Evolutionary conservation across 2,797 vertebrate species (phyloP).

Genomic region (Megaceryle alcyon): DNA sequence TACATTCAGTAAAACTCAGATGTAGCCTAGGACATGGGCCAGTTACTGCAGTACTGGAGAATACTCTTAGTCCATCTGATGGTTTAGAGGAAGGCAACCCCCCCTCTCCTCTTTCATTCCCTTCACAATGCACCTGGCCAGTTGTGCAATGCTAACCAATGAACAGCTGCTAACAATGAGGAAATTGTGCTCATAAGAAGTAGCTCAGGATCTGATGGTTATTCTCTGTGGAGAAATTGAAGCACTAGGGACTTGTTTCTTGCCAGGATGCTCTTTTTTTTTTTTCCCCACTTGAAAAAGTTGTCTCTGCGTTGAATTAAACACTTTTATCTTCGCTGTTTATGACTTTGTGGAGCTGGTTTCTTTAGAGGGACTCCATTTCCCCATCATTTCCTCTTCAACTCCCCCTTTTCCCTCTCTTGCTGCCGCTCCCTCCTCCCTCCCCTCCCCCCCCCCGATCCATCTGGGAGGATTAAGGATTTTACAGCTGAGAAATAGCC

Average conservation of each 20-base stretch:
- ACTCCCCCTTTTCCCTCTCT: neutral
- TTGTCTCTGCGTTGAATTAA: constrained; percentile 66
- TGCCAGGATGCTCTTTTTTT: constrained; percentile 49
- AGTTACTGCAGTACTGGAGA: constrained; percentile 35
- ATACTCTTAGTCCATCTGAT: constrained; percentile 24
- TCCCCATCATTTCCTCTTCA: constrained; percentile 16
- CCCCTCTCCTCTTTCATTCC: constrained; percentile 41
- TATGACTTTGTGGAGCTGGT: constrained; percentile 25
- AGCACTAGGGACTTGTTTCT: constrained; percentile 63
- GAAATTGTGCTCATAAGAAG: constrained; percentile 76
- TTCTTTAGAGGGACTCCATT: constrained; percentile 43
- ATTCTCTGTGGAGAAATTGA: constrained; percentile 64
- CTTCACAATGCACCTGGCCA: constrained; percentile 72
- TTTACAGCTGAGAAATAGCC: constrained; percentile 38
- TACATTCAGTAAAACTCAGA: constrained; percentile 12
- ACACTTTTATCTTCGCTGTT: constrained; percentile 56
- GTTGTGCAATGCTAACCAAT: constrained; percentile 77
- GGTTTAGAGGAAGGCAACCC: constrained; percentile 58
- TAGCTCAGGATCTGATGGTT: constrained; percentile 70
- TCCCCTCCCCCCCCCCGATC: neutral
- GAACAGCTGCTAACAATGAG: constrained; percentile 82
- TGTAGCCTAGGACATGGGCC: neutral
- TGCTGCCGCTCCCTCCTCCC: neutral
- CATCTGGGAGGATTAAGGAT: constrained; percentile 37
- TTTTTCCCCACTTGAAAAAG: constrained; percentile 28